Percentiles rank a stretch among this genome's conserved stretches.
Evolutionary conservation across 2,113 vertebrate genomes (phyloP).

Genomic region (Bos indicus): DNA sequence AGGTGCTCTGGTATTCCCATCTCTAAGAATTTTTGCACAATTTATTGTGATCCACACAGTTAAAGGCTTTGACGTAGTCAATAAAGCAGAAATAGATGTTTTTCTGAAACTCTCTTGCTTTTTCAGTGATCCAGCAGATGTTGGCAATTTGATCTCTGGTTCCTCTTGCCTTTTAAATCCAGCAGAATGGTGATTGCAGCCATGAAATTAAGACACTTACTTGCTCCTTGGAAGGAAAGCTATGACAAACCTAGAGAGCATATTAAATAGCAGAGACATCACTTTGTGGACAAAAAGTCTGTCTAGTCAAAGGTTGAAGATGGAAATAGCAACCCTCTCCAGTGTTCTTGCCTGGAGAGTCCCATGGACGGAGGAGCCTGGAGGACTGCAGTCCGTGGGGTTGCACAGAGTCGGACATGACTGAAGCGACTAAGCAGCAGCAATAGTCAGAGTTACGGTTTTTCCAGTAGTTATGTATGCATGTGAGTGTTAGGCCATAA

Average conservation of each 20-base stretch:
- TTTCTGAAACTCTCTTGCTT: neutral
- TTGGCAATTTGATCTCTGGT: neutral
- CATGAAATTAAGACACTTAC: neutral
- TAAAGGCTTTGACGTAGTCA: neutral
- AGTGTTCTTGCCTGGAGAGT: neutral
- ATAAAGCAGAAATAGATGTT: neutral
- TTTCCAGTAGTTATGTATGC: neutral
- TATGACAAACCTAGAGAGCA: neutral
- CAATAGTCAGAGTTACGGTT: neutral
- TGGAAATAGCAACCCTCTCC: neutral
- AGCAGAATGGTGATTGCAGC: neutral
- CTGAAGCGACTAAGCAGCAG: neutral
- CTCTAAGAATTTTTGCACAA: neutral
- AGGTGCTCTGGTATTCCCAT: neutral
- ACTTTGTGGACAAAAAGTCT: neutral
- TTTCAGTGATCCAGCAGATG: neutral
- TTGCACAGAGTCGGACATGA: fast-evolving
- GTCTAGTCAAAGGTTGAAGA: neutral
- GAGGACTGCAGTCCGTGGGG: neutral
- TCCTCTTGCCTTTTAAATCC: neutral
- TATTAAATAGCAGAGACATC: neutral
- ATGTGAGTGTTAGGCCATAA: neutral
- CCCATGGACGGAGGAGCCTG: neutral
- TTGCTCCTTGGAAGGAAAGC: neutral
- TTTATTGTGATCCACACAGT: neutral